Evolutionary conservation across 2,888 invertebrate genomes (phyloP).

Genomic region (Lycophotia porphyrea): DNA sequence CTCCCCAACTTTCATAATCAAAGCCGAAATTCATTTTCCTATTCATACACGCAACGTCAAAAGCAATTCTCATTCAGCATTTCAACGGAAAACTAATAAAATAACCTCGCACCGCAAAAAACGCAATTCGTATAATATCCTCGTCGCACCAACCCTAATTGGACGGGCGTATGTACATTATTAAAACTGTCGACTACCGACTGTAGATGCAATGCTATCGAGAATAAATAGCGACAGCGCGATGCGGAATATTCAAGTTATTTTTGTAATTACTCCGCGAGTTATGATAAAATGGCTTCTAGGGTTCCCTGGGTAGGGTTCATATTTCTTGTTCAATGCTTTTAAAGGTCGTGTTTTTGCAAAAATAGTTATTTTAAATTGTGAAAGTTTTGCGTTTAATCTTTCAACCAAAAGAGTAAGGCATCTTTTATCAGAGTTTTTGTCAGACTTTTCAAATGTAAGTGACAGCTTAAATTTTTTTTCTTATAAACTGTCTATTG

Average conservation of each 20-base stretch:
- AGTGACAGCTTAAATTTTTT: too few species aligned
- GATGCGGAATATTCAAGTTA: constrained; percentile 49
- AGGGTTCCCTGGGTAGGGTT: constrained; percentile 57
- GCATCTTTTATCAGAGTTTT: not conserved
- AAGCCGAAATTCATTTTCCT: constrained; percentile 29
- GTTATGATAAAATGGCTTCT: constrained; percentile 55
- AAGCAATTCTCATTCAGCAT: constrained; percentile 51
- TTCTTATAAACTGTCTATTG: not conserved
- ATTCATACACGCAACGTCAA: constrained; percentile 49
- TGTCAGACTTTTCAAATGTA: not conserved
- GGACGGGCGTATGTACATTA: constrained; percentile 66
- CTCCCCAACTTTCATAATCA: constrained; percentile 38
- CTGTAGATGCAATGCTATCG: constrained; percentile 62
- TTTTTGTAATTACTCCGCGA: constrained; percentile 60
- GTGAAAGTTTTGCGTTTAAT: not conserved
- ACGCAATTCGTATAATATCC: constrained; percentile 59
- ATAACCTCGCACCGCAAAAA: constrained; percentile 56
- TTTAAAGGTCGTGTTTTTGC: not conserved
- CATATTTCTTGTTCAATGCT: constrained; percentile 32
- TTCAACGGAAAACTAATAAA: constrained; percentile 59
- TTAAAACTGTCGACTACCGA: constrained; percentile 72
- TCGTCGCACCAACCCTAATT: constrained; percentile 63
- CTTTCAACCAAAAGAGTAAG: not conserved
- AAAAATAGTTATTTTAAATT: not conserved
- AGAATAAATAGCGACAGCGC: constrained; percentile 56